Evolutionary conservation across 2,888 invertebrate genomes (phyloP).

Genomic region (Neocrepidodera transversa): DNA sequence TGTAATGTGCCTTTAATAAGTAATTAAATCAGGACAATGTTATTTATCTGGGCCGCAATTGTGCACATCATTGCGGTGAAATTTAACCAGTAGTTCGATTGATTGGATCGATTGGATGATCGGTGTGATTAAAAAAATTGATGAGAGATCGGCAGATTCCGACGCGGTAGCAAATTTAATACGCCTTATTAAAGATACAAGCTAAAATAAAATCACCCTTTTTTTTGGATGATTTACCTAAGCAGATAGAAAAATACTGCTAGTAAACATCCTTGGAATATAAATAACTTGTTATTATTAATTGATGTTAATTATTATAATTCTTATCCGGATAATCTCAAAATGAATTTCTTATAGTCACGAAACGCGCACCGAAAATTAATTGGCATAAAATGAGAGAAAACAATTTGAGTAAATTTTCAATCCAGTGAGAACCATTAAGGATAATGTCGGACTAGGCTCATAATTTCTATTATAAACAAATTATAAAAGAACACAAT

Average conservation of each 20-base stretch:
- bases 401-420: constrained; percentile 38
- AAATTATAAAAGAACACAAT: constrained; percentile 49
- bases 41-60: constrained; percentile 26
- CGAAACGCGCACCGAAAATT: constrained; percentile 27
- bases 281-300: too few species aligned
- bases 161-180: not conserved
- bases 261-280: too few species aligned
- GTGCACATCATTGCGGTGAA: constrained; percentile 28
- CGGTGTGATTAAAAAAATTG: constrained; percentile 6
- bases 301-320: too few species aligned
- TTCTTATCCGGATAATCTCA: not conserved
- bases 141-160: not conserved
- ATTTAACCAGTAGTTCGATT: constrained; percentile 33
- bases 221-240: too few species aligned
- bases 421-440: constrained; percentile 38
- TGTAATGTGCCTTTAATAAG: constrained; percentile 24
- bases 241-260: too few species aligned
- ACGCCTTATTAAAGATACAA: not conserved
- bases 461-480: constrained; percentile 46
- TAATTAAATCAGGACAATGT: constrained; percentile 44
- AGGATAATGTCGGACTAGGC: constrained; percentile 40
- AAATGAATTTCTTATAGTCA: constrained; percentile 2
- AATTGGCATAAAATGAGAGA: constrained; percentile 32
- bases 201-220: too few species aligned
- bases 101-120: constrained; percentile 15